Percentiles rank a stretch among this genome's conserved stretches.
Conservation (phyloP, 2,888 invertebrate genomes). For the Meiosimyza platycephala region DNA sequence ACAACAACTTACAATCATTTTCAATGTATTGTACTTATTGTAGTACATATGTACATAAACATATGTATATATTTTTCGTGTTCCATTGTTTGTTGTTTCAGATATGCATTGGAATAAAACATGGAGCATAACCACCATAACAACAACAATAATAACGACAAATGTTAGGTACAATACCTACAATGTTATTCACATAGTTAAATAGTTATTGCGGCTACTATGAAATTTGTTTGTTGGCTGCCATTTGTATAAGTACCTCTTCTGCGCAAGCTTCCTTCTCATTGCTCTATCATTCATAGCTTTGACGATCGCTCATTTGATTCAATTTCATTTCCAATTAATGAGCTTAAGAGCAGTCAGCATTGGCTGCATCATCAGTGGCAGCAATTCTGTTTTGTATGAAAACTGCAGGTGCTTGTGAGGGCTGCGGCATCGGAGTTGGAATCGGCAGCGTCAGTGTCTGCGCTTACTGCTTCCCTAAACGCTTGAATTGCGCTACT, state of each 20-base stretch:
- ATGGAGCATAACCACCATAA: constrained; percentile 5
- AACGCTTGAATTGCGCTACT: constrained; percentile 55
- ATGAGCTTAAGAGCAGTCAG: constrained; percentile 41
- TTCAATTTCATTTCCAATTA: constrained; percentile 31
- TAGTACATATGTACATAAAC: no score
- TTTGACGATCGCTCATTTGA: constrained; percentile 29
- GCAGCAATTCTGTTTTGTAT: constrained; percentile 44
- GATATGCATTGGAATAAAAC: constrained; percentile 23
- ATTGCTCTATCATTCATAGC: not conserved
- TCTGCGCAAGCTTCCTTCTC: not conserved
- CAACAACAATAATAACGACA: not conserved
- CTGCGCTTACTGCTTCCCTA: constrained; percentile 27
- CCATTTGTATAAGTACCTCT: not conserved
- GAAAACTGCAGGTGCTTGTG: constrained; percentile 3
- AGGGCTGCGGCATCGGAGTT: not conserved
- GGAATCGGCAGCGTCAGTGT: not conserved
- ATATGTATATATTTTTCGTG: not conserved
- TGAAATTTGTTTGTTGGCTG: not conserved
- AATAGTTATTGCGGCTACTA: not conserved
- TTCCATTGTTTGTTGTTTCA: not conserved
- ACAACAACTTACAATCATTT: not conserved
- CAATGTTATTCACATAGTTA: not conserved
- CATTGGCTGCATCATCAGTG: constrained; percentile 48
- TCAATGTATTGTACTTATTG: no score
- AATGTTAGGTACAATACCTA: not conserved